These are phyloP conservation scores for Pseudachorutes palmiensis DNA, from an alignment of 1,140 invertebrate genomes.

Conservation along the genomic window DNA sequence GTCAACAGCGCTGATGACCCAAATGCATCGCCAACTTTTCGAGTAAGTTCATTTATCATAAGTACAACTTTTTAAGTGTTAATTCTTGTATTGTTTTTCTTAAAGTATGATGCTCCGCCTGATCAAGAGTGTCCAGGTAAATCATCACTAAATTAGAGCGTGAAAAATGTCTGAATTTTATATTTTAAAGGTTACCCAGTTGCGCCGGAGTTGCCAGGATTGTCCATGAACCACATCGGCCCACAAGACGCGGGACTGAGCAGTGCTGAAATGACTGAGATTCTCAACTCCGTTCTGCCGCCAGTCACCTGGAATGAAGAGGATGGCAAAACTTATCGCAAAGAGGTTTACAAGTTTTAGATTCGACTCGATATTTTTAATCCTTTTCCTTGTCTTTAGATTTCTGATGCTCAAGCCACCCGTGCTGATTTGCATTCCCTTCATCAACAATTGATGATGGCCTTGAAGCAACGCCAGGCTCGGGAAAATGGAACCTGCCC, in stretches of 20 bases:
- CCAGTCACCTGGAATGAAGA: not conserved
- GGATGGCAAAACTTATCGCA: not conserved
- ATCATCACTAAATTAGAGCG: too few species aligned
- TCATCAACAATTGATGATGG: conserved; percentile 87
- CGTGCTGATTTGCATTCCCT: conserved; percentile 88
- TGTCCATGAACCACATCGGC: not conserved
- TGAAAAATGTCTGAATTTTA: not conserved
- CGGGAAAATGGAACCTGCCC: conserved; percentile 95
- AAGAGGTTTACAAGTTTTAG: conserved; percentile 2
- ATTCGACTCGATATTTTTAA: not conserved
- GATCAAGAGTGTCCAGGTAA: not conserved
- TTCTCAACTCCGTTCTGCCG: not conserved
- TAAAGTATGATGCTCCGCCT: too few species aligned
- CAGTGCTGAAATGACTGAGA: not conserved
- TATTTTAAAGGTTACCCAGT: not conserved
- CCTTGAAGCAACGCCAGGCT: conserved; percentile 81
- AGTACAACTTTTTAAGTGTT: too few species aligned
- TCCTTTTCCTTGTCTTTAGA: conserved; percentile 45
- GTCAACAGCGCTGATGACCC: not conserved
- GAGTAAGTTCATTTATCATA: not conserved
- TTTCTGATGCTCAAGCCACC: conserved; percentile 90
- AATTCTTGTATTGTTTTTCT: too few species aligned
- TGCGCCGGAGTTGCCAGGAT: not conserved
- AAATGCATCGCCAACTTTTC: not conserved
- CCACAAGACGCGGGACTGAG: not conserved